These are phyloP conservation scores for Bombyx mandarina DNA, from an alignment of 1,140 invertebrate species.

Conservation along the genomic window DNA sequence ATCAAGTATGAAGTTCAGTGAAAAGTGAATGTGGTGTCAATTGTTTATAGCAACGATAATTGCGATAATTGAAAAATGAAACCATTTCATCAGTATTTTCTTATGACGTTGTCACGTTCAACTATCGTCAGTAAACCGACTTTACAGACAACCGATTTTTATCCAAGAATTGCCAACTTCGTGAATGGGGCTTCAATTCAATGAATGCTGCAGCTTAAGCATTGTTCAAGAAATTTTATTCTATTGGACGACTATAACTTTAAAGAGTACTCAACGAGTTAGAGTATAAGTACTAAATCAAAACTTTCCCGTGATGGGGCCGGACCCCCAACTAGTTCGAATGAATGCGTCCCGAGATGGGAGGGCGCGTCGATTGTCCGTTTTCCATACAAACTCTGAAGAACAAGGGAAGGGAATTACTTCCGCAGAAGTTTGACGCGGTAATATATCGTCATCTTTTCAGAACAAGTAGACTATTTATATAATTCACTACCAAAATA, in stretches of 20 bases:
- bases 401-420: conserved; percentile 19
- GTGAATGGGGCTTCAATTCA: conserved; percentile 42
- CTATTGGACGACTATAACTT: conserved; percentile 61
- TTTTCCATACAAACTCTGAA: conserved; percentile 31
- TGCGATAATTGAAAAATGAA: too few relatives aligned
- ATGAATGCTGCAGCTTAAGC: conserved; percentile 44
- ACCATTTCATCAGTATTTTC: too few relatives aligned
- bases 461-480: background rate
- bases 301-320: conserved; percentile 55
- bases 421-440: conserved; percentile 13
- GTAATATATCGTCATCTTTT: conserved; percentile 15
- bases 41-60: too few relatives aligned
- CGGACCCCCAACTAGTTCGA: conserved; percentile 32
- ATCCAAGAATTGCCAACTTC: conserved; percentile 30
- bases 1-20: too few relatives aligned
- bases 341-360: conserved; percentile 36
- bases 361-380: conserved; percentile 23
- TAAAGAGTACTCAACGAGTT: conserved; percentile 52
- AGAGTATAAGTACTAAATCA: conserved; percentile 68
- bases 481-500: too few relatives aligned
- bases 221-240: conserved; percentile 65
- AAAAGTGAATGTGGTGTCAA: too few relatives aligned
- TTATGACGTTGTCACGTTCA: too few relatives aligned
- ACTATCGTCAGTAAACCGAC: too few relatives aligned
- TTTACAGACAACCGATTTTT: conserved; percentile 33